These are phyloP conservation scores for Abramis brama DNA, from an alignment of 2,113 vertebrate genomes.

Conservation along the genomic window DNA sequence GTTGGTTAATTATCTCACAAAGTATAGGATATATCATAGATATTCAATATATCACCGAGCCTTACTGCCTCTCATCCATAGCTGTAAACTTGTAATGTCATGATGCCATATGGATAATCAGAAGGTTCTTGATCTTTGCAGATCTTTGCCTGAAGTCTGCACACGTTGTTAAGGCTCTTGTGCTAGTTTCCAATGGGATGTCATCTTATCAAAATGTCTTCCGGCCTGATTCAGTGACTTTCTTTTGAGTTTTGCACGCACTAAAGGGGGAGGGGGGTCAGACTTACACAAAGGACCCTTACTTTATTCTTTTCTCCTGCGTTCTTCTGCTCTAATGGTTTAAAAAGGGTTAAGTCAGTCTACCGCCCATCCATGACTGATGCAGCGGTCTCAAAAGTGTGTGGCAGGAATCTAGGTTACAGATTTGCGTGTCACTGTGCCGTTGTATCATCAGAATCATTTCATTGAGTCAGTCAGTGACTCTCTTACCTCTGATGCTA, in stretches of 20 bases:
- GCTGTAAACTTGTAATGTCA: background rate
- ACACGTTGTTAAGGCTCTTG: background rate
- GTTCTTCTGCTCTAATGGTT: slow-evolving; percentile 67
- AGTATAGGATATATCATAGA: background rate
- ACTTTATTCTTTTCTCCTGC: slow-evolving; percentile 44
- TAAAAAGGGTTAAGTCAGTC: slow-evolving; percentile 63
- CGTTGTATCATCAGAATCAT: slow-evolving; percentile 9
- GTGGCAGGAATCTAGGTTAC: slow-evolving; percentile 15
- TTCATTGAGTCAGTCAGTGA: background rate
- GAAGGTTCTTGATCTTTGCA: background rate
- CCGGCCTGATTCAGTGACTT: background rate
- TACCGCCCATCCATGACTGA: background rate
- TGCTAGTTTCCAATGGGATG: slow-evolving; percentile 9
- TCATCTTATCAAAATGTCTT: background rate
- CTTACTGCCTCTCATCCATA: background rate
- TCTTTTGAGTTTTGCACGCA: slow-evolving; percentile 35
- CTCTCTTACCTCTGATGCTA: background rate
- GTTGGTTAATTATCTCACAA: too few species aligned
- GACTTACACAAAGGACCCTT: slow-evolving; percentile 58
- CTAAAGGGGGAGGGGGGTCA: slow-evolving; percentile 23
- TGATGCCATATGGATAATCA: background rate
- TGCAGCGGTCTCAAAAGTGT: background rate
- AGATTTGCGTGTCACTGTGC: background rate
- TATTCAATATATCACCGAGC: background rate
- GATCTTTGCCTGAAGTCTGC: background rate